Evolutionary conservation across 2,888 invertebrate species (phyloP), one percentile per base, ranked within the genome.

Genomic region (Lomographa bimaculata): DNA sequence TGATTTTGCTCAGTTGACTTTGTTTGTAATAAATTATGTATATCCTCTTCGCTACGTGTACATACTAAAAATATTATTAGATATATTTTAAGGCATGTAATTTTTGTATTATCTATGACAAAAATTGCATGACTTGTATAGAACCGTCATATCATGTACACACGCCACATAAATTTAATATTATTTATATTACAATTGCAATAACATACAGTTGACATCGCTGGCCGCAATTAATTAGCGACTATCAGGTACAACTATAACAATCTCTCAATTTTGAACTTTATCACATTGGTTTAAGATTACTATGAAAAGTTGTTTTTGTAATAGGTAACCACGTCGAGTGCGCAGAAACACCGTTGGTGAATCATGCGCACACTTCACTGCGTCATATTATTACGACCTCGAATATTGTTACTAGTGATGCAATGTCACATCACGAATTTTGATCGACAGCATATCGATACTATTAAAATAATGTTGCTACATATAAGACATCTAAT

Each of bases 351-450:
- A 20, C 28, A 19, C 18, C 60, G 60, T 58, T 55, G 64, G 71
- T 85, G 84, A 85, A 76, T 85, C 85, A 84, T 73, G 67, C 71
- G 68, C 74, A 56, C 61, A 71, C 77, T 71, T 55, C 71, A 69
- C 75, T 79, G 76, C 79, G 80, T 79, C 82, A 71, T 65, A 67
- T 71, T 78, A 71, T 66, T 70, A 63, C 64, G 80, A 79, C 80
- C 83, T 81, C 85, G 75, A 77, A 77, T 71, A 65, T 60, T 64
- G 62, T 53, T 49, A 50, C 57, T 71, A 84, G 79, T 63, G 68
- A 60, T 53, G 74, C 46, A 32, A 38, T 34, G 7, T 35, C 35
- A 42, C 32, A 38, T 40, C 24, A 41, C 11, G 18, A 35, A 12
- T 8, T 30, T 2, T 39, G 67, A 57, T 76, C 74, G 72, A 73